These are phyloP conservation scores for Magallana ariakensis DNA, from an alignment of 1,140 invertebrate species.

Conservation along the genomic window DNA sequence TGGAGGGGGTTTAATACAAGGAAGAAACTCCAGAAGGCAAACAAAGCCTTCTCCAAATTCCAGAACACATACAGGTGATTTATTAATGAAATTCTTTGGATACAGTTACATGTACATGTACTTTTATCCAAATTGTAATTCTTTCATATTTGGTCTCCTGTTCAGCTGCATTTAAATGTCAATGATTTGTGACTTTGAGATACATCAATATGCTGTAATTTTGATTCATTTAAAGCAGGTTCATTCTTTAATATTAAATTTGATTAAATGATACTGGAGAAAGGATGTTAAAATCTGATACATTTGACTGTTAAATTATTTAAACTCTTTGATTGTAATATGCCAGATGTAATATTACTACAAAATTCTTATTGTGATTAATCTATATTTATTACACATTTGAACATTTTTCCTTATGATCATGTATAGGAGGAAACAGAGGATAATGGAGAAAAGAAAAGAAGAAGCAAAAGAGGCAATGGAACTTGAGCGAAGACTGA, in stretches of 20 bases:
- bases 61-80: slow-evolving; percentile 75
- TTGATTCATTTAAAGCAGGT: too few species aligned
- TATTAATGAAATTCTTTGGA: too few species aligned
- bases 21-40: slow-evolving; percentile 70
- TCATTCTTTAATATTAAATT: too few species aligned
- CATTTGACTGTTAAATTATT: slow-evolving; percentile 11
- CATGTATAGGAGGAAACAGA: slow-evolving; percentile 45
- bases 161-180: too few species aligned
- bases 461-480: slow-evolving; percentile 60
- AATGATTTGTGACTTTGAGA: too few species aligned
- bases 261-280: background rate
- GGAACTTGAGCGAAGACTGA: slow-evolving; percentile 71
- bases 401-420: too few species aligned
- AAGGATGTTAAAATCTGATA: background rate
- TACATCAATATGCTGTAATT: too few species aligned
- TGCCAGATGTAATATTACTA: background rate
- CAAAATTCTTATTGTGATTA: background rate
- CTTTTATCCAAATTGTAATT: too few species aligned
- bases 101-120: too few species aligned
- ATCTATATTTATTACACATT: too few species aligned
- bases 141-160: too few species aligned
- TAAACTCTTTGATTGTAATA: background rate
- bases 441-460: slow-evolving; percentile 62
- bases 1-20: slow-evolving; percentile 75
- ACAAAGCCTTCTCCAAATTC: slow-evolving; percentile 75